These are phyloP conservation scores for Xiphophorus couchianus DNA, from an alignment of 2,113 vertebrate species.

Conservation along the genomic window DNA sequence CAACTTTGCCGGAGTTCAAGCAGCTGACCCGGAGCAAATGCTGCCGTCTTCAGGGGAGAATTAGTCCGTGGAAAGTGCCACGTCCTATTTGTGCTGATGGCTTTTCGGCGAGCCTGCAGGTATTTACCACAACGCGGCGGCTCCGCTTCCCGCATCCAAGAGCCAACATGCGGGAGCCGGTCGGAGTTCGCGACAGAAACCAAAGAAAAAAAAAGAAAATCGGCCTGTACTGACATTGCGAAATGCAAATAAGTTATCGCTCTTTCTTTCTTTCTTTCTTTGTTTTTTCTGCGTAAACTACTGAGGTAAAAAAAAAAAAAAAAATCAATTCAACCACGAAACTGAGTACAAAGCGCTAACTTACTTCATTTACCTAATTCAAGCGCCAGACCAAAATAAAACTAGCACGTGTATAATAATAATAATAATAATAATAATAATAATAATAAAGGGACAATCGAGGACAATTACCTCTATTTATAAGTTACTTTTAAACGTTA, in stretches of 20 bases:
- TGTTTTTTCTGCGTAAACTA: too few relatives aligned
- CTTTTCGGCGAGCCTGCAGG: background rate
- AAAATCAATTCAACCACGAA: background rate
- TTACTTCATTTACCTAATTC: background rate
- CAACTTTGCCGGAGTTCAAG: constrained; percentile 77
- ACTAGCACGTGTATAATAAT: too few relatives aligned
- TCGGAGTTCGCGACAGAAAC: background rate
- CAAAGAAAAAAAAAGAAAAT: background rate
- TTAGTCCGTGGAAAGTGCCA: constrained; percentile 74
- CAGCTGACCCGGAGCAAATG: constrained; percentile 85
- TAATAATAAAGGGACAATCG: too few relatives aligned
- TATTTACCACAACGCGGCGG: background rate
- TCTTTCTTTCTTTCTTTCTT: too few relatives aligned
- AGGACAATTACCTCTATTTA: too few relatives aligned
- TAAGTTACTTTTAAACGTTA: too few relatives aligned
- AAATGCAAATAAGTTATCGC: too few relatives aligned
- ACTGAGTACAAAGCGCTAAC: background rate
- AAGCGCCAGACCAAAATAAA: too few relatives aligned
- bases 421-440: too few relatives aligned
- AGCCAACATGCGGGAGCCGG: background rate
- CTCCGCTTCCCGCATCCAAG: background rate
- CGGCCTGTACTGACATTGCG: background rate
- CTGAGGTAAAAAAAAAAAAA: too few relatives aligned
- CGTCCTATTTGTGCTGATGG: background rate
- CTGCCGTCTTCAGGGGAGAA: constrained; percentile 40